Base-by-base conservation (phyloP, 2,888 invertebrate species). In the Lochmaea crataegi region DNA sequence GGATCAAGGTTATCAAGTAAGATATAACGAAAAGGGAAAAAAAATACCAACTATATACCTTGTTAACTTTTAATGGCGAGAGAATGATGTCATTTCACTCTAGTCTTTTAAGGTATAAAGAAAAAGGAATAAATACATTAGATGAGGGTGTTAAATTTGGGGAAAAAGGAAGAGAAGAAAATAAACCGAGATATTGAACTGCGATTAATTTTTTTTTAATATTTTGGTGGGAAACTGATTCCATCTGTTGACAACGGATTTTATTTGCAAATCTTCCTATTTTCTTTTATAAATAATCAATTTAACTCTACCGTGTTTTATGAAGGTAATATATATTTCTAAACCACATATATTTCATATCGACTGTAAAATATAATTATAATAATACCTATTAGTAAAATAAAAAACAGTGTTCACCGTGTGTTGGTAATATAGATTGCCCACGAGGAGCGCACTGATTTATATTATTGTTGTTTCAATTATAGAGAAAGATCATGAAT, bases 1-100 rank as follows among this genome's bases (percentile, higher is more conserved):
- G 61, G 41, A 63, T 42, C 38, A 63, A 42, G 61, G 61, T 63
- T 63, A 63, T 45, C 61, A 42, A 63, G 61, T 38, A 38, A 38
- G 32, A 60, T 38, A 60, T n/a, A 60, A 48, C n/a, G 48, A 48
- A 48, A 53, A 53, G 11, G 45, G 14, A 45, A 45, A 51, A 16
- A 51, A 51, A 61, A 63, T 16, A 41, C 41, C 16, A 61, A 42
- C 41, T n/a, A 38, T 38, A 63, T 42, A 63, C 38, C 18, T 63
- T 63, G 61, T 63, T 63, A 7, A 16, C 18, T 32, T 32, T 38
- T 60, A 60, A 60, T 60, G 32, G 60, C 10, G 32, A 60, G 38
- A 14, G 60, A 38, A 60, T 60, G 60, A 60, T 60, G 60, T 60
- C 60, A 60, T 53, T 53, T 53, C 9, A 16, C 16, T 53, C 10